These are phyloP conservation scores for Ethmia dodecea DNA, from an alignment of 2,888 invertebrate genomes.

Conservation along the genomic window DNA sequence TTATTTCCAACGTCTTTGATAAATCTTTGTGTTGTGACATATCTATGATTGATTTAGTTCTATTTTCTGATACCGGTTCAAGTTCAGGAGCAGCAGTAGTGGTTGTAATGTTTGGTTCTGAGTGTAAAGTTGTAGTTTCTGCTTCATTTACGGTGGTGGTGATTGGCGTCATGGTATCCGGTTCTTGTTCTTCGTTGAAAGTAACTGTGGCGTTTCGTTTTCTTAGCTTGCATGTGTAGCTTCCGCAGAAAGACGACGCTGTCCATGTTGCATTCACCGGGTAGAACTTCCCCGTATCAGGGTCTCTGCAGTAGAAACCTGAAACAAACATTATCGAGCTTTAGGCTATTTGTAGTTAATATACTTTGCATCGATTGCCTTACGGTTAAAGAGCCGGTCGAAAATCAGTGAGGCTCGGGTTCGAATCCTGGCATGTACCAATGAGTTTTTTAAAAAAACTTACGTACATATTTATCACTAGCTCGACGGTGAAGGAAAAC, in stretches of 20 bases:
- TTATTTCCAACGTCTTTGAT: background rate
- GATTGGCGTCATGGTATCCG: background rate
- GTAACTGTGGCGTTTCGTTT: conserved; percentile 30
- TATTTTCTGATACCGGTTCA: background rate
- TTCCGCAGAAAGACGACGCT: conserved; percentile 60
- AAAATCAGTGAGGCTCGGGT: too few relatives aligned
- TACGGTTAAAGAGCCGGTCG: too few relatives aligned
- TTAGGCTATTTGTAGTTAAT: too few relatives aligned
- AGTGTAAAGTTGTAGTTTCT: background rate
- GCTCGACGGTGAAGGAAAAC: too few relatives aligned
- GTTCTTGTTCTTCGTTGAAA: conserved; percentile 9
- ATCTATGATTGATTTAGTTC: background rate
- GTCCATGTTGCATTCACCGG: conserved; percentile 58
- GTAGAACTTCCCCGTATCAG: conserved; percentile 57
- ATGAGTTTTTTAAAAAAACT: too few relatives aligned
- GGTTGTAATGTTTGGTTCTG: background rate
- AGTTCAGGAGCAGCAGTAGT: background rate
- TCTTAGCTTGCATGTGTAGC: conserved; percentile 59
- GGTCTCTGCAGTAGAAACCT: conserved; percentile 65
- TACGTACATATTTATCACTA: too few relatives aligned
- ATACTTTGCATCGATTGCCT: too few relatives aligned
- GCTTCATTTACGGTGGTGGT: background rate
- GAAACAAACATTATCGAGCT: too few relatives aligned
- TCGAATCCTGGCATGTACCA: too few relatives aligned
- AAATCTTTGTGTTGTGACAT: background rate